Conservation (phyloP, 1,140 invertebrate species). For the Drosophila simulans region DNA sequence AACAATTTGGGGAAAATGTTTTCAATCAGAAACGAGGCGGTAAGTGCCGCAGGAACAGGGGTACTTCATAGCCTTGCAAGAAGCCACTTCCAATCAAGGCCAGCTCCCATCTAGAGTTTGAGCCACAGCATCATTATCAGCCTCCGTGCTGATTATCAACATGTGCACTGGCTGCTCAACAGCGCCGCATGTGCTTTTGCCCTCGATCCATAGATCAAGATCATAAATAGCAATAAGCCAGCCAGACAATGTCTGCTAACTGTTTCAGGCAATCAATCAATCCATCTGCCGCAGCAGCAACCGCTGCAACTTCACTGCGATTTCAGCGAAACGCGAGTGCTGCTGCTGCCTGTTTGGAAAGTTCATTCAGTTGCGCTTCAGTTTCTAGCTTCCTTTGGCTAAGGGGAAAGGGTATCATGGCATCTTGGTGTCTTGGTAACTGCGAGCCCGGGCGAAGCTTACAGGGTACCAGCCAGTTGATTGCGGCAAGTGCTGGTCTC, state of each 20-base stretch:
- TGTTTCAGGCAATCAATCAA: conserved; percentile 84
- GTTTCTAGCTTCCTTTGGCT: conserved; percentile 31
- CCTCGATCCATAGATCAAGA: conserved; percentile 84
- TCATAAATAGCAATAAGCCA: conserved; percentile 84
- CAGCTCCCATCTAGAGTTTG: conserved; percentile 43
- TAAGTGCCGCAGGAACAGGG: conserved; percentile 17
- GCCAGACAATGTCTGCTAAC: conserved; percentile 84
- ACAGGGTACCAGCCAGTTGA: conserved; percentile 31
- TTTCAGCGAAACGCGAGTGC: conserved; percentile 54
- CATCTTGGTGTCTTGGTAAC: neutral
- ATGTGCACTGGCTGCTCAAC: conserved; percentile 71
- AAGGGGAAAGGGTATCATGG: conserved; percentile 17
- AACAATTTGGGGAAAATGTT: conserved; percentile 74
- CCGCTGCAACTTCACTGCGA: conserved; percentile 23
- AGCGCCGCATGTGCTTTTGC: conserved; percentile 80
- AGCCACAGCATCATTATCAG: conserved; percentile 61
- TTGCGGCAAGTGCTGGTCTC: conserved; percentile 36
- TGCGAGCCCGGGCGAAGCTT: neutral
- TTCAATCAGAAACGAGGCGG: conserved; percentile 43
- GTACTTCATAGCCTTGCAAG: neutral
- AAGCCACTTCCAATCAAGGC: conserved; percentile 63
- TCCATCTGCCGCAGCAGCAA: conserved; percentile 73
- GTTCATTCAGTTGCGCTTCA: conserved; percentile 78
- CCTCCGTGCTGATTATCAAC: conserved; percentile 78
- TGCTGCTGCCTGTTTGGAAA: conserved; percentile 71